Base-by-base conservation (phyloP, 2,113 vertebrate species). In the Bos javanicus region DNA sequence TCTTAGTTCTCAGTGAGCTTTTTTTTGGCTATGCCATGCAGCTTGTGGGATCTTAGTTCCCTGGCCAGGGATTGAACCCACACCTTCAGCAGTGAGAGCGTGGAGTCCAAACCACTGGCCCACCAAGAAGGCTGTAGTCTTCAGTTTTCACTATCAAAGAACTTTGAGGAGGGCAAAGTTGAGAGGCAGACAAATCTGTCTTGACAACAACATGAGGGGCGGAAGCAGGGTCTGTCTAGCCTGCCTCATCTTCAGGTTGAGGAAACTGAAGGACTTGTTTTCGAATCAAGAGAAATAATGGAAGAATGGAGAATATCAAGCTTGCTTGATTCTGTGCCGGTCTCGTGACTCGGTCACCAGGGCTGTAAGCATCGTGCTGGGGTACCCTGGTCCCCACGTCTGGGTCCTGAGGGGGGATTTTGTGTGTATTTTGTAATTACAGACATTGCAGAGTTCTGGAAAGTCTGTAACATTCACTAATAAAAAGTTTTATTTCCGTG, bases 121-220 rank as follows among this genome's bases (percentile, higher is more conserved):
- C 74, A 0, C 6, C 25, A 15, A 14, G 39, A 16, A 7, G 25
- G 8, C 74, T 2, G 0, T 0, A 4, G 25, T 9, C 39, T 76
- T 26, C 74, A 8, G 0, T 33, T 52, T 21, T 78, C 30, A 52
- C 76, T 2, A 2, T 62, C 26, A 80, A 17, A 78, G 56, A 62
- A 5, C 56, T 39, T 17, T 76, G 39, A 19, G 39, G 80, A 71
- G 46, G 4, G 11, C 6, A 15, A 14, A 50, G 39, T 25, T 28
- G 19, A 82, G 59, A 62, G 39, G 60, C 74, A 39, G 52, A 88
- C n/a, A 64, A 19, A 7, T n/a, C 59, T 43, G 8, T 43, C 30
- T 25, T 43, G 52, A 30, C 21, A 54, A 43, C 12, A 1, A 0
- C 48, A 7, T 28, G 74, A 78, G 25, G 3, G 43, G 13, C 16